These are phyloP conservation scores for Micrasema longulum DNA, from an alignment of 1,140 invertebrate genomes.

Conservation along the genomic window DNA sequence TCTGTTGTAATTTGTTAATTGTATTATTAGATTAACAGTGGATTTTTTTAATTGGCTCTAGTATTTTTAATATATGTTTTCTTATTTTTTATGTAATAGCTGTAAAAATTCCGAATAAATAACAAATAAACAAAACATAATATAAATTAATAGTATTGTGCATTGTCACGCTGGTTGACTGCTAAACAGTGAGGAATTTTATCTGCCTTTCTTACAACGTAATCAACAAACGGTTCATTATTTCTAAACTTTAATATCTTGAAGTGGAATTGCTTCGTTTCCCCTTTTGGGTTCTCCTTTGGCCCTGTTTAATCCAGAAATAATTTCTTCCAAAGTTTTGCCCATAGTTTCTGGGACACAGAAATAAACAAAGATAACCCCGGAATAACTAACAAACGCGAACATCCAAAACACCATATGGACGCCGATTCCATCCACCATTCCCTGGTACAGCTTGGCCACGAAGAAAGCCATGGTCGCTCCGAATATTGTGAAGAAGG, in stretches of 20 bases:
- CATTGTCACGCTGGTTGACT: too few relatives aligned
- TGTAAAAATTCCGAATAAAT: too few relatives aligned
- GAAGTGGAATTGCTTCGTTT: not conserved
- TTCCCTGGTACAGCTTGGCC: constrained; percentile 69
- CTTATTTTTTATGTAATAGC: too few relatives aligned
- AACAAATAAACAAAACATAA: too few relatives aligned
- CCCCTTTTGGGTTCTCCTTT: constrained; percentile 11
- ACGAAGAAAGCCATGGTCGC: constrained; percentile 66
- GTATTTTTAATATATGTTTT: too few relatives aligned
- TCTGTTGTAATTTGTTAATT: too few relatives aligned
- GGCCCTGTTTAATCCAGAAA: constrained; percentile 59
- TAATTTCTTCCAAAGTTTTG: constrained; percentile 76
- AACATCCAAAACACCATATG: constrained; percentile 71
- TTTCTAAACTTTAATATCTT: constrained; percentile 2
- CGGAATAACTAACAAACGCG: constrained; percentile 66
- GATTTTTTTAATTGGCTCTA: too few relatives aligned
- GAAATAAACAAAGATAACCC: constrained; percentile 71
- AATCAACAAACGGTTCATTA: too few relatives aligned
- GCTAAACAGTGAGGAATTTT: too few relatives aligned
- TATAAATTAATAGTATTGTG: too few relatives aligned
- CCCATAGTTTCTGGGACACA: constrained; percentile 81
- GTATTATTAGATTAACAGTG: too few relatives aligned
- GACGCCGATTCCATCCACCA: constrained; percentile 68
- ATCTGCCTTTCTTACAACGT: too few relatives aligned
- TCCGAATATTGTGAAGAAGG: constrained; percentile 62